Evolutionary conservation across 2,113 vertebrate genomes (phyloP), one percentile per base, ranked within the genome.

Genomic region (Ramphastos sulfuratus): DNA sequence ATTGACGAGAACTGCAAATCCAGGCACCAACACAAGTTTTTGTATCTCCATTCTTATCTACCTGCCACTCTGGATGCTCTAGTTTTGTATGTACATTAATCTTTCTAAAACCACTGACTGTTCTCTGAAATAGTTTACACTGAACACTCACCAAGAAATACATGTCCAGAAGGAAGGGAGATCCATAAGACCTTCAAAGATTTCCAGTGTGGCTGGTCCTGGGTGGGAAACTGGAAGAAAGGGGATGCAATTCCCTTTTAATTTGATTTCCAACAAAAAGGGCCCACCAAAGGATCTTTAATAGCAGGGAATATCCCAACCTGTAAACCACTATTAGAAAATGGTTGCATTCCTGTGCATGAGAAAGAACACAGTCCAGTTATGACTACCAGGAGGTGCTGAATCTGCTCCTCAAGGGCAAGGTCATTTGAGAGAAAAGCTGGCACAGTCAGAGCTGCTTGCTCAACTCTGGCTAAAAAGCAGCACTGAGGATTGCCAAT

Each of bases 121-220:
- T 15, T 60, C 55, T 35, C 52, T 50, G 24, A 75, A 71, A 52
- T 0, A 0, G 33, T 46, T 33, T 33, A 10, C 12, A 63, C 15
- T 8, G 4, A 86, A 24, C 0, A 0, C 35, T 65, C 63, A 44
- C 25, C 20, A 58, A 44, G 20, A 37, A 8, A 7, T 1, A 0
- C 30, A 24, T 67, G 72, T 76, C 60, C 33, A 31, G 60, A 63
- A 33, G 21, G 15, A 18, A 88, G 25, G 15, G 28, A 71, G 10
- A 44, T 82, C 35, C n/a, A 1, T 2, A 25, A 17, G 24, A 39
- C 18, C 14, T 50, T 77, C 42, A 54, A 11, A 69, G 14, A 28
- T n/a, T 63, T 63, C 56, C 69, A 83, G 27, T 0, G 0, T 31
- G 58, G 35, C 4, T 78, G n/a, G 46, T 46, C 60, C 56, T 76